Evolutionary conservation across 2,113 vertebrate species (phyloP).

Genomic region (Plectropomus leopardus): DNA sequence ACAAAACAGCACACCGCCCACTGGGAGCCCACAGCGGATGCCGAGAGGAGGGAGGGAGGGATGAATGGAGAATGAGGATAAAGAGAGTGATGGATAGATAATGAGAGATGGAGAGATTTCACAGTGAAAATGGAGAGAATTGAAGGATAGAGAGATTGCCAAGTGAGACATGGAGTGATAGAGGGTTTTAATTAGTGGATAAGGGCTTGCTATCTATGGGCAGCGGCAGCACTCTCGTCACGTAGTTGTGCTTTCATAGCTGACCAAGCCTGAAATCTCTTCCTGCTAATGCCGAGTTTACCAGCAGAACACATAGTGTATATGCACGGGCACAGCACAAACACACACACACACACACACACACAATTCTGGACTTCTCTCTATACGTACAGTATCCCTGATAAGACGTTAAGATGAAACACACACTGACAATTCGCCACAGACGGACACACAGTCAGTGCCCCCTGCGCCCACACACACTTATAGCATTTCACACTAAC

Average conservation of each 20-base stretch:
- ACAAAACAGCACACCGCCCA: conserved; percentile 65
- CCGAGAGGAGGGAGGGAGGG: conserved; percentile 16
- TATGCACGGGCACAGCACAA: too few relatives aligned
- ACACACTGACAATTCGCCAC: conserved; percentile 46
- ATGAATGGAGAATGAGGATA: conserved; percentile 51
- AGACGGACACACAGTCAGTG: conserved; percentile 52
- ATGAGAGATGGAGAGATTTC: conserved; percentile 72
- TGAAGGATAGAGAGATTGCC: conserved; percentile 76
- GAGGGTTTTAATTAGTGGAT: conserved; percentile 84
- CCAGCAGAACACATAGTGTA: conserved; percentile 65
- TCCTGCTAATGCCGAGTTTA: conserved; percentile 73
- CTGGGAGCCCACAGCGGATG: conserved; percentile 32
- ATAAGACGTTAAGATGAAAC: conserved; percentile 46
- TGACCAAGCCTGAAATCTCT: conserved; percentile 82
- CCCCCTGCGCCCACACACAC: conserved; percentile 65
- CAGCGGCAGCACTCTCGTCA: conserved; percentile 65
- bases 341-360: conserved; percentile 19
- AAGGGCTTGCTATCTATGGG: conserved; percentile 71
- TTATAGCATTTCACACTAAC: conserved; percentile 62
- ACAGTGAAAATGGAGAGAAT: conserved; percentile 61
- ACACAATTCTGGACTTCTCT: conserved; percentile 17
- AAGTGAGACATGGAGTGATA: conserved; percentile 76
- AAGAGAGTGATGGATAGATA: conserved; percentile 71
- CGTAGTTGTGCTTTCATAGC: conserved; percentile 80
- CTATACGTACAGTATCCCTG: conserved; percentile 22